Conservation (phyloP, 2,888 invertebrate species). For the Synanthedon tipuliformis region DNA sequence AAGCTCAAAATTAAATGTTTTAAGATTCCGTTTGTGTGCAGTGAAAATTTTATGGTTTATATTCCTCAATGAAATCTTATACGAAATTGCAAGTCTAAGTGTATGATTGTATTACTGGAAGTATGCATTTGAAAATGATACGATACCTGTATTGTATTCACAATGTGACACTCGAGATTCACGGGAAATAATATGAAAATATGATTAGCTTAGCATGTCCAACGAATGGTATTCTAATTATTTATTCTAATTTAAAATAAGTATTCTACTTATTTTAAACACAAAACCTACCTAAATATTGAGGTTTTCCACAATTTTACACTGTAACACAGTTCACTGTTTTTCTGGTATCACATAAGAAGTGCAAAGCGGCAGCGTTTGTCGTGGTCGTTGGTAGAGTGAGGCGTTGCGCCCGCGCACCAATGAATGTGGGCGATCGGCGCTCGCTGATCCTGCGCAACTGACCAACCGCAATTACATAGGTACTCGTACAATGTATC, state of each 20-base stretch:
- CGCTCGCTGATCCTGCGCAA: slow-evolving; percentile 38
- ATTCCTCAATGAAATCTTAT: slow-evolving; percentile 1
- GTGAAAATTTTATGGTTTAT: slow-evolving; percentile 20
- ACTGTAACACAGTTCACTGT: slow-evolving; percentile 1
- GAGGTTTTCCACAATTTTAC: slow-evolving; percentile 3
- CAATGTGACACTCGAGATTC: slow-evolving; percentile 9
- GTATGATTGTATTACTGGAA: slow-evolving; percentile 1
- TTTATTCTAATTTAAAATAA: too few relatives aligned
- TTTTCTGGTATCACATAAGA: slow-evolving; percentile 9
- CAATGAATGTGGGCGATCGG: slow-evolving; percentile 16
- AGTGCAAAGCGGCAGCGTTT: slow-evolving; percentile 33
- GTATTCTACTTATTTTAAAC: background rate
- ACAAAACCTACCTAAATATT: slow-evolving; percentile 35
- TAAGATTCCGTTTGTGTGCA: slow-evolving; percentile 7
- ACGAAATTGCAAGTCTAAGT: slow-evolving; percentile 1
- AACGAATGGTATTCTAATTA: background rate
- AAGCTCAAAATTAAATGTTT: too few relatives aligned
- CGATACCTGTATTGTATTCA: background rate
- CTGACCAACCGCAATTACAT: slow-evolving; percentile 17
- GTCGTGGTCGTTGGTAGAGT: slow-evolving; percentile 38
- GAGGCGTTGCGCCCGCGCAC: slow-evolving; percentile 44
- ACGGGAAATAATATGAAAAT: slow-evolving; percentile 1
- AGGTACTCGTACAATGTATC: background rate
- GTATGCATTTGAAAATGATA: slow-evolving; percentile 2
- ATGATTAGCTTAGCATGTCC: too few relatives aligned